Evolutionary conservation across 2,113 vertebrate genomes (phyloP), one percentile per base, ranked within the genome.

Genomic region (Vulpes ferrilata): DNA sequence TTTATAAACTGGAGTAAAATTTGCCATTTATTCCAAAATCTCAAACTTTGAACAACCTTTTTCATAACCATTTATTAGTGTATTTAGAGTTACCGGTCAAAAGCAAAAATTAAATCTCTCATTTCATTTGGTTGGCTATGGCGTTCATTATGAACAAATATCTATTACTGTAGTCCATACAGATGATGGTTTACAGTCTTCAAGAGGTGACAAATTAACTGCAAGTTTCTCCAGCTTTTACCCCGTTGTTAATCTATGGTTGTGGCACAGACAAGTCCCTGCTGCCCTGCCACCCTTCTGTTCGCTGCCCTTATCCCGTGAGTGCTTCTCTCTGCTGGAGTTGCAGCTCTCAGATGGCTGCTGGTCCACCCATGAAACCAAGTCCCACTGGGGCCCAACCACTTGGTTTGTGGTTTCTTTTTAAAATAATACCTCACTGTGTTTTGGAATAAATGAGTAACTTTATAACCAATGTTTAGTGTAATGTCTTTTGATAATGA

Each of bases 221-320:
- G 15, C 7, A 60, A n/a, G 1, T 53, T 15, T 64, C 16, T 25
- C 22, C 55, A 0, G 2, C 3, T 7, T 8, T 82, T 32, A 1
- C 17, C 22, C 17, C 3, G 22, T 0, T 6, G 1, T 48, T 60
- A 27, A 65, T 27, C 43, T 73, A 0, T 11, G 16, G 13, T 3
- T 23, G 0, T 7, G 60, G 38, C 48, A 7, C 48, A 20, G 11
- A 13, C 2, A 3, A 57, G 20, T 35, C 53, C 11, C 55, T 0
- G 0, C 22, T 60, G 6, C 38, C 17, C 38, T 53, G 35, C 4
- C 17, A 0, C 8, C 27, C 12, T 19, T 9, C 43, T 43, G 6
- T 6, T 55, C 62, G 1, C 5, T 11, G 30, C 30, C 30, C 67
- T n/a, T n/a, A n/a, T 55, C 38, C 25, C 0, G 0, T 2, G 5